phyloP scores from a whole-genome alignment of 2,113 vertebrate genomes.

The Catharus minimus region DNA sequence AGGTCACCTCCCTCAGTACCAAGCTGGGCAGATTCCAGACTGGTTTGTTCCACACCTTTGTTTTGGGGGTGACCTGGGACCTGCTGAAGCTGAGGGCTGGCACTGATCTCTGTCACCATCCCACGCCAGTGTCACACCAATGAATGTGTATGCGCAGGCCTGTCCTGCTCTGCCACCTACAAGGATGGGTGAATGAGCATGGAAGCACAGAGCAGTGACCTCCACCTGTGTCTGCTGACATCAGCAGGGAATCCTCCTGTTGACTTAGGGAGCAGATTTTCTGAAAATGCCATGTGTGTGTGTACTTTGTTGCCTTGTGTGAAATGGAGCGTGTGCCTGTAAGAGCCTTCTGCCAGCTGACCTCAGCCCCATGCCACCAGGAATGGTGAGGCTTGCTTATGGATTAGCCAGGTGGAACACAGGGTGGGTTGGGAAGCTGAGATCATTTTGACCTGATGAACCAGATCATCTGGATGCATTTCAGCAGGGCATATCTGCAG shows the following conservation, averaged over 20 bases:
- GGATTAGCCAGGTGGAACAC: background rate
- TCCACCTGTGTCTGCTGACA: accelerated
- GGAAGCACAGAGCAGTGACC: accelerated
- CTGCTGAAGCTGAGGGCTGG: background rate
- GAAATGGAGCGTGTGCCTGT: background rate
- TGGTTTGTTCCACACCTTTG: background rate
- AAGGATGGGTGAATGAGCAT: accelerated
- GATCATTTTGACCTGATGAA: slow-evolving; percentile 36
- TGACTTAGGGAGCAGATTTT: background rate
- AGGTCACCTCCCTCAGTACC: background rate
- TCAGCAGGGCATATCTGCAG: slow-evolving; percentile 21
- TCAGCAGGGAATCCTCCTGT: background rate
- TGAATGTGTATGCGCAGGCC: accelerated
- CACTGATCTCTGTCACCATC: accelerated
- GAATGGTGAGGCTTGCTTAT: too few relatives aligned
- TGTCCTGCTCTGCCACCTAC: background rate
- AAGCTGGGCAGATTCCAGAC: background rate
- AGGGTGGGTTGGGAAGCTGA: background rate
- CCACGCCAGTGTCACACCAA: accelerated
- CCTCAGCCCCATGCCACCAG: accelerated
- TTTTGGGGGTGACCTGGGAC: background rate
- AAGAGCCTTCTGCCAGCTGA: background rate
- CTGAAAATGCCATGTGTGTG: background rate
- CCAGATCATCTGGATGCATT: slow-evolving; percentile 20
- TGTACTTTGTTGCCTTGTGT: background rate